Evolutionary conservation across 2,888 invertebrate genomes (phyloP), one percentile per base, ranked within the genome.

Genomic region (Strigamia crassipes): DNA sequence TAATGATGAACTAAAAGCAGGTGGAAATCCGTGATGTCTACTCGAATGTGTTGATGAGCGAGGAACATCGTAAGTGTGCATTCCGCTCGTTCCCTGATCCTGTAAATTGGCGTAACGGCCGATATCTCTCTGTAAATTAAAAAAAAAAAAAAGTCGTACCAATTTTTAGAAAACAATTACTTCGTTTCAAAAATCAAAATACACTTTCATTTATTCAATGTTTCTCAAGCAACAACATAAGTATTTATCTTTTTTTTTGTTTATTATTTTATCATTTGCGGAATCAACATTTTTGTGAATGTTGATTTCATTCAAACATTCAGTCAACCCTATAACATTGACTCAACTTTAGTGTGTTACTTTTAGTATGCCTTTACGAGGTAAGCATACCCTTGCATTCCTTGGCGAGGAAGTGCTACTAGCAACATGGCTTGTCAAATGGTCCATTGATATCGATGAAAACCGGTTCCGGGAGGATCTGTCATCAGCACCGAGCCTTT

Each of bases 1-100:
- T 73, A 73, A 73, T 27, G 73, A 73, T 27, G 73, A 27, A 73
- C 73, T 73, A 73, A 73, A 73, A 10, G 12, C 73, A 27, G 73
- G 23, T 9, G 73, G 12, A 12, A 73, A 73, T 73, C 73, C 73
- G 31, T 73, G 73, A 6, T 73, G 73, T 31, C 73, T 23, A 31
- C 27, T 73, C 27, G 73, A 31, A n/a, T 73, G 73, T 31, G 31
- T 2, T 27, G 73, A 73, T 1, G 56, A n/a, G 56, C 89, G 89
- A 83, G 27, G 83, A 82, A 77, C 84, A 84, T 66, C 85, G 31
- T 73, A 73, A 23, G 66, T 51, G 51, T 73, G 73, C n/a, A 51
- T 6, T 6, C 15, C 18, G 18, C 51, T 51, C 15, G 51, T 18
- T 15, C 18, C 18, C n/a, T 73, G 73, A 73, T 73, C 73, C 73